Evolutionary conservation across 1,140 invertebrate species (phyloP), one percentile per base, ranked within the genome.

Genomic region (Mactra quadrangularis): DNA sequence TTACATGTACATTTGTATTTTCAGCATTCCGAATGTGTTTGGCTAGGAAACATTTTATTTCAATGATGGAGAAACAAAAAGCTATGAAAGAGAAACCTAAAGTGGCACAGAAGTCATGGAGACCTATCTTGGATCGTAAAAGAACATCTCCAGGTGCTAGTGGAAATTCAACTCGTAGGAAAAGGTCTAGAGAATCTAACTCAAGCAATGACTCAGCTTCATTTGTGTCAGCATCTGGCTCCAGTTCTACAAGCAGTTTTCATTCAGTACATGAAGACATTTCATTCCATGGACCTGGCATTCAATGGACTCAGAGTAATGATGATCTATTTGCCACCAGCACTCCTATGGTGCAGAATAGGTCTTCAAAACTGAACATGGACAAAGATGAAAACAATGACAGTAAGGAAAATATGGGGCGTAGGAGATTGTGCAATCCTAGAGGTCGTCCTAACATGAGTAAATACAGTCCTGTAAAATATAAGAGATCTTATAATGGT

Each of bases 51-150:
- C 45, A 33, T 0, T 59, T 33, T 22, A 74, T n/a, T n/a, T n/a
- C 41, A 41, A 38, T 74, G 7, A 3, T 27, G 4, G 17, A 50
- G 31, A 60, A 62, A 41, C 7, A 0, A 22, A 38, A 74, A 31
- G 7, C 52, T 35, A 17, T 9, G 4, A 50, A 50, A 25, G 25
- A 35, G 2, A 31, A 62, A 13, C 35, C 11, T 17, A 64, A 76
- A 22, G 22, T 7, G 9, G 19, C 29, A 38, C 38, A 76, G 27
- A 60, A 38, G 29, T 62, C 74, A 13, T 76, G 74, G 57, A 76
- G 62, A 62, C 74, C 74, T 45, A 76, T 76, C 22, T 17, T 76
- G 27, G 72, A 76, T 31, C 57, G 55, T 29, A 76, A 64, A 52
- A n/a, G 74, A n/a, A 76, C 59, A 47, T 76, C 60, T n/a, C 50